Conservation (phyloP, 2,888 invertebrate genomes). For the Tenodera sinensis region DNA sequence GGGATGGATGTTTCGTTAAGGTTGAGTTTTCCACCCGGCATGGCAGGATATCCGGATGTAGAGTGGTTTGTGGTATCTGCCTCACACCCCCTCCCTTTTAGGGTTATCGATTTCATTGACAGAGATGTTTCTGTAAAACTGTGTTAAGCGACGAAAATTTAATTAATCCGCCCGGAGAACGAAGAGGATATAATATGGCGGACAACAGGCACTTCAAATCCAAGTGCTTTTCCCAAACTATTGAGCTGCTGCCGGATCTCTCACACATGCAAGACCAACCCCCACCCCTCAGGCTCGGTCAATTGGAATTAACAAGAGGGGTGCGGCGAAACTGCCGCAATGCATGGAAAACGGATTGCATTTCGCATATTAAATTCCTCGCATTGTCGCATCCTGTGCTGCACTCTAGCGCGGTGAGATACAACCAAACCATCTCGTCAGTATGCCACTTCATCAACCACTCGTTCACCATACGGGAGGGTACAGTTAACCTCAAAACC, state of each 20-base stretch:
- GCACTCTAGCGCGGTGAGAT: neutral
- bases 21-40: neutral
- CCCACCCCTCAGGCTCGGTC: neutral
- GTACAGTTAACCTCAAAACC: neutral
- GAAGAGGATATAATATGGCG: neutral
- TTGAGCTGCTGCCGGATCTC: neutral
- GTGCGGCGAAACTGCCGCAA: neutral
- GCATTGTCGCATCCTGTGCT: neutral
- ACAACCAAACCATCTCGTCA: neutral
- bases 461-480: neutral
- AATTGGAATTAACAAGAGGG: neutral
- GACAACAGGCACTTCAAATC: neutral
- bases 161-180: neutral
- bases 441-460: neutral
- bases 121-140: neutral
- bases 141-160: neutral
- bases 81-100: too few relatives aligned
- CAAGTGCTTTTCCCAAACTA: neutral
- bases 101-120: neutral
- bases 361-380: neutral
- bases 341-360: neutral
- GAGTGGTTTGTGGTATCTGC: neutral
- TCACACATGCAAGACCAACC: neutral
- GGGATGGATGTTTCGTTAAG: neutral
- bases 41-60: neutral